These are phyloP conservation scores for Drosophila ezoana DNA, from an alignment of 2,888 invertebrate genomes.

Conservation along the genomic window DNA sequence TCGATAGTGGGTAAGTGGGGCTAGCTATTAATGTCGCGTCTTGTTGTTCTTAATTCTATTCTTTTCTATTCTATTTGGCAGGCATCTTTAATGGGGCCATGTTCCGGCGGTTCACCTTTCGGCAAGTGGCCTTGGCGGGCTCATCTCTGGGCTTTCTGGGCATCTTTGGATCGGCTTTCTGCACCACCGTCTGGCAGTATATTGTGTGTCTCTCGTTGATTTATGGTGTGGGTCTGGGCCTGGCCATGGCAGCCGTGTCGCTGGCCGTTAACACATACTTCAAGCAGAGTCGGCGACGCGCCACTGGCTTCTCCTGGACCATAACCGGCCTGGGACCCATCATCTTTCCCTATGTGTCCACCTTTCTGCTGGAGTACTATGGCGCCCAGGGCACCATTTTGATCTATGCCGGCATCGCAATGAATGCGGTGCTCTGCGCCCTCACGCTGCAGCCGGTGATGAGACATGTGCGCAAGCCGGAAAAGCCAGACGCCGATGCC, in stretches of 20 bases:
- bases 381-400: slow-evolving; percentile 89
- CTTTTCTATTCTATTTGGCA: slow-evolving; percentile 6
- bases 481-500: slow-evolving; percentile 15
- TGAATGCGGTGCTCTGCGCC: slow-evolving; percentile 89
- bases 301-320: slow-evolving; percentile 90
- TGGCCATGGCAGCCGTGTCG: slow-evolving; percentile 89
- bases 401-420: slow-evolving; percentile 88
- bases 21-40: not conserved
- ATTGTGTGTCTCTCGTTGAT: slow-evolving; percentile 88
- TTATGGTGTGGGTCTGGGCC: slow-evolving; percentile 88
- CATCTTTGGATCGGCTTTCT: slow-evolving; percentile 87
- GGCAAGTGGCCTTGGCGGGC: slow-evolving; percentile 89
- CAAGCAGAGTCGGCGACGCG: slow-evolving; percentile 88
- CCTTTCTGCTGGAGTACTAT: slow-evolving; percentile 87
- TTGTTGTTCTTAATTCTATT: not conserved
- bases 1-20: slow-evolving; percentile 88
- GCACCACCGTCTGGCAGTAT: slow-evolving; percentile 88
- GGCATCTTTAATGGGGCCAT: slow-evolving; percentile 89
- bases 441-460: slow-evolving; percentile 90
- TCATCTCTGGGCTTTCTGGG: slow-evolving; percentile 87
- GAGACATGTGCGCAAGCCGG: slow-evolving; percentile 87
- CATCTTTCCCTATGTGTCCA: slow-evolving; percentile 90
- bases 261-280: slow-evolving; percentile 91
- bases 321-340: slow-evolving; percentile 90
- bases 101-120: slow-evolving; percentile 88